A percentile compares a stretch with the other conserved stretches of the same genome.
Conservation (phyloP, 2,888 invertebrate species). For the Azorinus chamasolen region DNA sequence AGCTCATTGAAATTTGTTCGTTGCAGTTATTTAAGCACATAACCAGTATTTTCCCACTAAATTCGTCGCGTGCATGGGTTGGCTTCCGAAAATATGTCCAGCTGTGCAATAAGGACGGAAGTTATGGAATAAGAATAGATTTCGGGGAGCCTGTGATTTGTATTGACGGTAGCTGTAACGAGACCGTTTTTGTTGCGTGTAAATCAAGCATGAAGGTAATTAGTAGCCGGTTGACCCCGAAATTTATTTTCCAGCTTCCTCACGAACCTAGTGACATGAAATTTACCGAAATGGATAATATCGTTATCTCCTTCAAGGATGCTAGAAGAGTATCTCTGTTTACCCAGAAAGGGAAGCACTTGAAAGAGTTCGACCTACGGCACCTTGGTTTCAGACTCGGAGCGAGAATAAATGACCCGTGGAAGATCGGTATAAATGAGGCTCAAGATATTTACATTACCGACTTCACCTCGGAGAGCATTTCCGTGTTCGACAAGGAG, state of each 20-base stretch:
- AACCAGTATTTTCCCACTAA: slow-evolving; percentile 39
- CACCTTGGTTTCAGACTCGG: slow-evolving; percentile 58
- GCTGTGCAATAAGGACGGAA: slow-evolving; percentile 50
- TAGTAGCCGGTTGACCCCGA: slow-evolving; percentile 29
- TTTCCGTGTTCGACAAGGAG: slow-evolving; percentile 50
- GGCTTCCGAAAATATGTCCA: slow-evolving; percentile 53
- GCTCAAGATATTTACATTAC: slow-evolving; percentile 46
- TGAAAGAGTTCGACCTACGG: slow-evolving; percentile 52
- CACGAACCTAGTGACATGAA: slow-evolving; percentile 57
- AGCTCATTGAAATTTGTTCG: slow-evolving; percentile 34
- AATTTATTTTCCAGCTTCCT: slow-evolving; percentile 36
- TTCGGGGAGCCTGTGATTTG: slow-evolving; percentile 31
- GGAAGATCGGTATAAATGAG: slow-evolving; percentile 46
- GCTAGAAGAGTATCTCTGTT: slow-evolving; percentile 50
- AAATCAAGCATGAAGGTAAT: slow-evolving; percentile 39
- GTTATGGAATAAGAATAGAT: slow-evolving; percentile 37
- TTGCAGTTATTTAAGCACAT: slow-evolving; percentile 43
- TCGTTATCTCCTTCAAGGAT: slow-evolving; percentile 52
- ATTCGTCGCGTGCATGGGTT: slow-evolving; percentile 52
- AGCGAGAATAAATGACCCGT: slow-evolving; percentile 53
- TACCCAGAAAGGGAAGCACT: slow-evolving; percentile 42
- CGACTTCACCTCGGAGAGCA: slow-evolving; percentile 48
- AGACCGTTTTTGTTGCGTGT: slow-evolving; percentile 49
- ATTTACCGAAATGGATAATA: slow-evolving; percentile 38
- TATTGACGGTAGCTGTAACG: slow-evolving; percentile 43